phyloP scores from a whole-genome alignment of 2,888 invertebrate species.

The Xestia ashworthii region DNA sequence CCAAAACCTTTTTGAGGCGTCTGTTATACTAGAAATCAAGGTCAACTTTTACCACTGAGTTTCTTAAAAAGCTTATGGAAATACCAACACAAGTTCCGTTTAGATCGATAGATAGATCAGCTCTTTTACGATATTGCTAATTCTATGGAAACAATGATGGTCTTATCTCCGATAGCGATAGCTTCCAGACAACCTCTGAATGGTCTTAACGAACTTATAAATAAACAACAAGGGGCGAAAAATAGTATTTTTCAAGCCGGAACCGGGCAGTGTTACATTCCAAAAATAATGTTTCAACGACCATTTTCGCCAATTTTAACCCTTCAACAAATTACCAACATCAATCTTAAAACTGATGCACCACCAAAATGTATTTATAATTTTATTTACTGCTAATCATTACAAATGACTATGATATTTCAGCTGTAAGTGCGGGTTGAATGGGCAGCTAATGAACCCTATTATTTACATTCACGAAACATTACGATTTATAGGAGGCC shows the following conservation, averaged over 20 bases:
- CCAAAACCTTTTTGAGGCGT: not conserved
- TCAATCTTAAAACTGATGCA: conserved; percentile 14
- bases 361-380: conserved; percentile 30
- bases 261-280: not conserved
- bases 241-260: not conserved
- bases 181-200: not conserved
- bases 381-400: conserved; percentile 49
- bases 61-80: not conserved
- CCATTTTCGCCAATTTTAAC: conserved; percentile 15
- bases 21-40: not conserved
- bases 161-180: not conserved
- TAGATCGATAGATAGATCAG: not conserved
- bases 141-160: not conserved
- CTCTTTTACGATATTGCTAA: not conserved
- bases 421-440: conserved; percentile 49
- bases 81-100: not conserved
- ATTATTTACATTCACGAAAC: conserved; percentile 54
- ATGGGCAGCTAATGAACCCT: conserved; percentile 57
- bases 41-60: not conserved
- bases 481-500: conserved; percentile 55
- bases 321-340: conserved; percentile 32
- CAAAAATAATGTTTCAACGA: not conserved
- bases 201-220: not conserved
- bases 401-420: conserved; percentile 58
- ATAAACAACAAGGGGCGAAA: not conserved